Percentiles rank a stretch among this genome's conserved stretches.
Conservation (phyloP, 2,888 invertebrate genomes). For the Eumerus sabulonum region DNA sequence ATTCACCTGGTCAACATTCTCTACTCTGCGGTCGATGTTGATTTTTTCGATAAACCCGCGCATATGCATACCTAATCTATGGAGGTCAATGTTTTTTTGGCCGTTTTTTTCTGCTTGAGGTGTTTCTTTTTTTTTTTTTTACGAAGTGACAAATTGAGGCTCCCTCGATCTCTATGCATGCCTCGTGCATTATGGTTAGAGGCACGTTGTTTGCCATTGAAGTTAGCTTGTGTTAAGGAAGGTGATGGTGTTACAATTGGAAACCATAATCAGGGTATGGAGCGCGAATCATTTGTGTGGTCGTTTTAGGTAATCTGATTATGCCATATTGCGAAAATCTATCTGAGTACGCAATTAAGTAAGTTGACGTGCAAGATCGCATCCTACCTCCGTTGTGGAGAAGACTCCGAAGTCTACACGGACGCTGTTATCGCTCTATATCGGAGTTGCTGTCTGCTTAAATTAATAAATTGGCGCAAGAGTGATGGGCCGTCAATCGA, state of each 20-base stretch:
- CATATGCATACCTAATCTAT: constrained; percentile 18
- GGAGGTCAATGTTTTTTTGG: background rate
- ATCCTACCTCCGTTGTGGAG: too few species aligned
- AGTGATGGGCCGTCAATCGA: too few species aligned
- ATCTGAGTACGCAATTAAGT: background rate
- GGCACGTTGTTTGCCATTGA: constrained; percentile 50
- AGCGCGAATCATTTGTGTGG: constrained; percentile 30
- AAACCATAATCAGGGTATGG: constrained; percentile 41
- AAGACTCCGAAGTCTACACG: too few species aligned
- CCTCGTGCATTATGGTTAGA: background rate
- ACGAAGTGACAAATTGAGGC: constrained; percentile 52
- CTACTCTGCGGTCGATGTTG: constrained; percentile 34
- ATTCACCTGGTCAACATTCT: constrained; percentile 60
- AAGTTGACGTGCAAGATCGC: too few species aligned
- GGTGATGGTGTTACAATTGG: constrained; percentile 7
- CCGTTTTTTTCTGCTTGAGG: background rate
- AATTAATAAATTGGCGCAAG: too few species aligned
- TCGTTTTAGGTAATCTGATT: constrained; percentile 8
- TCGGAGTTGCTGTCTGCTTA: too few species aligned
- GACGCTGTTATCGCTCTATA: too few species aligned
- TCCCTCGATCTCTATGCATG: background rate
- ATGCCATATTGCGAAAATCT: background rate
- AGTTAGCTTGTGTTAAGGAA: constrained; percentile 55
- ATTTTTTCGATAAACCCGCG: constrained; percentile 32
- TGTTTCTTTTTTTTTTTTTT: constrained; percentile 14